Conservation (phyloP, 2,113 vertebrate genomes). For the Carassius gibelio region DNA sequence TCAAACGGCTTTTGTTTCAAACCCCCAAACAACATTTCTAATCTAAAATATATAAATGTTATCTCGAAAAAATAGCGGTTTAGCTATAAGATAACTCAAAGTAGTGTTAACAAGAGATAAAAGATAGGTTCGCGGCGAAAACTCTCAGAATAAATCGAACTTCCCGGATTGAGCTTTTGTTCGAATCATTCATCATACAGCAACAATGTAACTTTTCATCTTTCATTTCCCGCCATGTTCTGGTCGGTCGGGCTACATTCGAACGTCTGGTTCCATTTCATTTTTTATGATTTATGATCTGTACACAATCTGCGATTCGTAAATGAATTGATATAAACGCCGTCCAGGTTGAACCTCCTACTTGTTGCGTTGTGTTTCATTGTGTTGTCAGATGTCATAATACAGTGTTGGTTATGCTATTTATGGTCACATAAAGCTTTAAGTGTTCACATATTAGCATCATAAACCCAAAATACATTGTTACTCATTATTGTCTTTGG, state of each 20-base stretch:
- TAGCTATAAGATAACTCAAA: background rate
- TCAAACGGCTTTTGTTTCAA: constrained; percentile 31
- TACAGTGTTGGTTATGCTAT: background rate
- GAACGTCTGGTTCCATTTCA: background rate
- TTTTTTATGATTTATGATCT: background rate
- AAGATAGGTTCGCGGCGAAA: background rate
- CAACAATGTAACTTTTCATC: background rate
- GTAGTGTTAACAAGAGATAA: background rate
- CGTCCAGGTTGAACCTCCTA: background rate
- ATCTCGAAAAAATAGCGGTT: background rate
- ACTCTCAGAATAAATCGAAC: background rate
- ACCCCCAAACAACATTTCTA: background rate
- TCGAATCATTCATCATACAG: background rate
- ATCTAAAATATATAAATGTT: background rate
- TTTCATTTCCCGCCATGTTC: background rate
- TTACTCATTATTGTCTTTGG: background rate
- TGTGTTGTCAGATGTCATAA: background rate
- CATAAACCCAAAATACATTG: background rate
- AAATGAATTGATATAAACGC: background rate
- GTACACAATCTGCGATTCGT: background rate
- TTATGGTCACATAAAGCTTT: background rate
- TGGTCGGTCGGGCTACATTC: background rate
- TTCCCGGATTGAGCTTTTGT: constrained; percentile 29
- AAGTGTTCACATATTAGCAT: background rate
- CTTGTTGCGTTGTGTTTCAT: constrained; percentile 20